Percentiles rank a stretch among this genome's conserved stretches.
phyloP scores from a whole-genome alignment of 2,888 invertebrate genomes.

The Thymelicus sylvestris region DNA sequence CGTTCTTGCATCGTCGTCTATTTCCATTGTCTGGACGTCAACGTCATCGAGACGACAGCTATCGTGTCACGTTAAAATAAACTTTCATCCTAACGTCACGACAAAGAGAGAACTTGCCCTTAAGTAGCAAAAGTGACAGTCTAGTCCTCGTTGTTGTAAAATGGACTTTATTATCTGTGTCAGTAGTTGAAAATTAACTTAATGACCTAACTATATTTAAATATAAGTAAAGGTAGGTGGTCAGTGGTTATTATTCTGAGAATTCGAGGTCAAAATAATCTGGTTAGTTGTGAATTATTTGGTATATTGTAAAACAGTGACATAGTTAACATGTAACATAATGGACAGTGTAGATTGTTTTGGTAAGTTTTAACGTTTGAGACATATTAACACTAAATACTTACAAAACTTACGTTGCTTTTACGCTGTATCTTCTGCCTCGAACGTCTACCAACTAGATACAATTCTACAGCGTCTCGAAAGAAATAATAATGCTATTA shows the following conservation, averaged over 20 bases:
- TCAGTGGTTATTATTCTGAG: not conserved
- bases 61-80: not conserved
- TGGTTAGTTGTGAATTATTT: no score
- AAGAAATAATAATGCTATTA: no score
- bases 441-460: no score
- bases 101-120: conserved; percentile 42
- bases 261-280: not conserved
- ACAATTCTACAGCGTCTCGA: no score
- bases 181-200: conserved; percentile 17
- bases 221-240: conserved; percentile 5
- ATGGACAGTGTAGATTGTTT: no score
- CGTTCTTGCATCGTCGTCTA: not conserved
- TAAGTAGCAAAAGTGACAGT: conserved; percentile 66
- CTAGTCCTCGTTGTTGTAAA: conserved; percentile 63
- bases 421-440: no score
- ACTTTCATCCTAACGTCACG: not conserved
- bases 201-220: conserved; percentile 15
- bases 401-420: no score
- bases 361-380: no score
- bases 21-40: not conserved
- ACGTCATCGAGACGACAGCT: not conserved
- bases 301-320: no score
- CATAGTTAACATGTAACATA: no score
- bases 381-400: no score
- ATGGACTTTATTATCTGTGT: conserved; percentile 51